Percentiles rank a stretch among this genome's conserved stretches.
Conservation (phyloP, 2,888 invertebrate genomes). For the Muschampia plurimacula region DNA sequence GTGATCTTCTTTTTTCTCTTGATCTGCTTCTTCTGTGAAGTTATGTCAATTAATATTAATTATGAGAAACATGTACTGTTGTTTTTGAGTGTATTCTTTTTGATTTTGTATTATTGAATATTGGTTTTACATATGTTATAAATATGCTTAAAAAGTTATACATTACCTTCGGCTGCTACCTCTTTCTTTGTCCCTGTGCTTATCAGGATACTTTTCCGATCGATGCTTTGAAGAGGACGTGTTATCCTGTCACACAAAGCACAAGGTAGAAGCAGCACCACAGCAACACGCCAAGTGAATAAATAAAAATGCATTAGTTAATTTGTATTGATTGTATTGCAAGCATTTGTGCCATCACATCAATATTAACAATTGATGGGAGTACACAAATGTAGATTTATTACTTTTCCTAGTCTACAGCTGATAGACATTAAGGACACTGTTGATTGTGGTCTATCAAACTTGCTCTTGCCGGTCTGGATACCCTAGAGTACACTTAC, state of each 20-base stretch:
- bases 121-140: not conserved
- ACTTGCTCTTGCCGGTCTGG: conserved; percentile 68
- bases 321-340: conserved; percentile 65
- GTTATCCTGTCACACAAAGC: conserved; percentile 87
- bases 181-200: conserved; percentile 79
- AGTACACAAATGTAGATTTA: conserved; percentile 65
- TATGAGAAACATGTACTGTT: too few species aligned
- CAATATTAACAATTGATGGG: conserved; percentile 64
- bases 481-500: conserved; percentile 88
- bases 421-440: conserved; percentile 56
- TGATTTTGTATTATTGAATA: not conserved
- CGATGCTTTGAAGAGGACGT: conserved; percentile 85
- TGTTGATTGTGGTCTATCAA: conserved; percentile 54
- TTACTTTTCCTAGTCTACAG: conserved; percentile 72
- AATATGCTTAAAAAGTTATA: not conserved
- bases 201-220: conserved; percentile 84
- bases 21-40: conserved; percentile 70
- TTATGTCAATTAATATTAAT: not conserved
- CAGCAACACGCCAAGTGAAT: conserved; percentile 86
- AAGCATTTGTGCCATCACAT: conserved; percentile 69
- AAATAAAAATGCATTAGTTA: conserved; percentile 84
- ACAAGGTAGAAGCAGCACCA: conserved; percentile 87
- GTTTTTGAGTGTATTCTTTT: too few species aligned
- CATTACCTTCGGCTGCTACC: conserved; percentile 72
- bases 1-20: conserved; percentile 81